Base-by-base conservation (phyloP, 2,888 invertebrate genomes). In the Hypercompe scribonia region DNA sequence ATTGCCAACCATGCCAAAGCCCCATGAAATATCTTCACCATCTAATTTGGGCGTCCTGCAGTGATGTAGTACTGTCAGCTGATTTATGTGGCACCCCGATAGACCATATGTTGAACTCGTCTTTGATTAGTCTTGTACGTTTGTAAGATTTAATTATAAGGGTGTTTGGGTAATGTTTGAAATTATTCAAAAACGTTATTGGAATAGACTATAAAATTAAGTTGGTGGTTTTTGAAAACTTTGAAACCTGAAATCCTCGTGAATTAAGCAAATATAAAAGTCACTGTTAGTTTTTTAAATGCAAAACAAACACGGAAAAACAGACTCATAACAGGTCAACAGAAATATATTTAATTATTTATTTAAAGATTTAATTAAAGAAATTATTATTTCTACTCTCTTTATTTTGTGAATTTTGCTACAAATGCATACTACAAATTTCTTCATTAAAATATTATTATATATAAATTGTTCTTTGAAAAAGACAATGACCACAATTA, bases 61-160 rank as follows among this genome's bases (percentile, higher is more conserved):
- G 68, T 68, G 68, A 72, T 68, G 24, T 68, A 72, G 71, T 72
- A 34, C 67, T 61, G 15, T 67, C 36, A 54, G 28, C 64, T 72
- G 72, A 72, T 72, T 72, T 68, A 72, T 72, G 63, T 72, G 64
- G n/a, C 68, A 15, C 33, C 36, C 61, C n/a, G 15, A 64, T 46
- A 13, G 71, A 34, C 63, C 46, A n/a, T 67, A 63, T 46, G 36
- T 67, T 66, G 31, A 33, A 24, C 36, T 68, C 42, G 64, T 64
- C 72, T 72, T 61, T 64, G 72, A 50, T 34, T 50, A 50, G 31
- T 34, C n/a, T 50, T 65, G 31, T 65, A 34, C 36, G 50, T 65
- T 50, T 65, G 50, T 64, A 36, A n/a, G 64, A n/a, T 65, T 65
- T 28, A 36, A 21, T 70, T 70, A 70, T n/a, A 34, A 28, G 54